These are phyloP conservation scores for Anguilla japonica DNA, from an alignment of 2,113 vertebrate species.

Conservation along the genomic window DNA sequence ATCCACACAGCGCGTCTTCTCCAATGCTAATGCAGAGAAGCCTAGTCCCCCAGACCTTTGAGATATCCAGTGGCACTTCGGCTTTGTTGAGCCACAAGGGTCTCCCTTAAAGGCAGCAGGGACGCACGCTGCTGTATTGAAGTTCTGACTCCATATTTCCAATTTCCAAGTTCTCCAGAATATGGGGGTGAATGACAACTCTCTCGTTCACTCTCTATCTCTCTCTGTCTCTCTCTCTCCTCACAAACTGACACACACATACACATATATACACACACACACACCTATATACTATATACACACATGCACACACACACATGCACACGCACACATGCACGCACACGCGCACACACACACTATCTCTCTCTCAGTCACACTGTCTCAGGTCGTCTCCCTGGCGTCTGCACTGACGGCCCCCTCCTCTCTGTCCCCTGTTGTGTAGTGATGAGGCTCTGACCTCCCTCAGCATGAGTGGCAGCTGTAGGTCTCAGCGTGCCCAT, in stretches of 20 bases:
- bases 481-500: neutral
- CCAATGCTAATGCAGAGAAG: neutral
- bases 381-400: neutral
- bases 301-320: too few relatives aligned
- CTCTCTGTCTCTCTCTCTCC: neutral
- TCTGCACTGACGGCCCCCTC: neutral
- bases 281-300: too few relatives aligned
- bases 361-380: neutral
- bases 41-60: neutral
- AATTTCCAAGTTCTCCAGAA: too few relatives aligned
- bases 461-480: neutral
- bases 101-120: neutral
- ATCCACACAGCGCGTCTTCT: slow-evolving; percentile 48
- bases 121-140: too few relatives aligned
- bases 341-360: too few relatives aligned
- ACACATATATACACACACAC: too few relatives aligned
- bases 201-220: neutral
- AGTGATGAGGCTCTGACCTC: neutral
- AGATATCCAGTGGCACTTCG: neutral
- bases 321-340: too few relatives aligned
- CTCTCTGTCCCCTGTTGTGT: neutral
- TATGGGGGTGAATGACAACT: neutral
- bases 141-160: neutral
- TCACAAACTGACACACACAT: too few relatives aligned
- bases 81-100: neutral